Base-by-base conservation (phyloP, 2,888 invertebrate genomes). In the Ochropacha duplaris region DNA sequence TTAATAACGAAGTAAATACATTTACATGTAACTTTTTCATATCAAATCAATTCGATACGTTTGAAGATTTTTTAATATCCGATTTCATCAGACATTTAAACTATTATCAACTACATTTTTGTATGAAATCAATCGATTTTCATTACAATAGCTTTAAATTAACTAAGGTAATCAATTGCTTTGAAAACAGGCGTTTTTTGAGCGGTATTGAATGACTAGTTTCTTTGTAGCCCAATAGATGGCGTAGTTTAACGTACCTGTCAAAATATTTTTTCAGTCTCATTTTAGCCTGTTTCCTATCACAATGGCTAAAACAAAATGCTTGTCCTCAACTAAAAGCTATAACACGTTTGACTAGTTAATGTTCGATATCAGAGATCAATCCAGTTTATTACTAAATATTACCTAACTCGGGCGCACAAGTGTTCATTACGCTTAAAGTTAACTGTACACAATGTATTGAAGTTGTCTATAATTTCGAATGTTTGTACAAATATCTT, bases 311-410 rank as follows among this genome's bases (percentile, higher is more conserved):
- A 72, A 75, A 73, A 71, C 69, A 76, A 77, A 78, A 71, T 78
- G 77, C 75, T 74, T 74, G 74, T 74, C 74, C 79, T 76, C 72
- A 80, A 76, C 72, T 78, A 81, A 78, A 66, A 73, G 79, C 81
- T 84, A 86, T 80, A 79, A 71, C 79, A 84, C 79, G 78, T 83
- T 82, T 90, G 91, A 92, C 91, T 92, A 92, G 91, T 87, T 86
- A n/a, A 88, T 83, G 86, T 84, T 84, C 78, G 74, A 81, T 78
- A 80, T 77, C 64, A 84, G 91, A 92, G 91, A 91, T 91, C 90
- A 85, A 74, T 71, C 66, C 67, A 63, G 62, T 60, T 57, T 31
- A 60, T 58, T 56, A 58, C 66, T 55, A 62, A 66, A 62, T 58
- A 64, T 63, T 60, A 49, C 22, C 31, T 50, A 54, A 12, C 54